Evolutionary conservation across 2,797 vertebrate species (phyloP), one percentile per base, ranked within the genome.

Genomic region (Acropternis orthonyx): DNA sequence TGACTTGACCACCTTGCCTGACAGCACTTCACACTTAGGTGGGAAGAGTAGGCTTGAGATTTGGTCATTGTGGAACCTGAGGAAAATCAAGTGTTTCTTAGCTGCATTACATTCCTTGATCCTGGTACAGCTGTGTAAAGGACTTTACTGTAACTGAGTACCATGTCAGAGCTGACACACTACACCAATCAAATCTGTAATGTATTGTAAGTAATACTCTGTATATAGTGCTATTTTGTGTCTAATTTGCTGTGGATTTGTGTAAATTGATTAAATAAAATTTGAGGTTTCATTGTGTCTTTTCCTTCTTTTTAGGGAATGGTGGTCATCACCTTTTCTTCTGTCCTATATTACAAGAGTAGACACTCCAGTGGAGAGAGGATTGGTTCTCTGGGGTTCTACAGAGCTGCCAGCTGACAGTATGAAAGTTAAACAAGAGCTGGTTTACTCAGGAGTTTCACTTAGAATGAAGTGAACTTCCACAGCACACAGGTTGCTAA

Each of bases 221-320:
- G 97, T 98, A 97, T 51, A 97, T 97, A 97, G 91, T 93, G 93
- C 93, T 96, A 67, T 95, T 97, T 97, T 97, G 94, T 91, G 92
- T 96, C 95, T 96, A 92, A 95, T 59, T 86, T 95, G 93, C 94
- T 96, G 95, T 97, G 96, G 96, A 95, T 84, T 96, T 95, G 92
- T 96, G 96, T 96, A 96, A 95, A 97, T 96, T 95, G 96, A 96
- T 95, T 81, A 97, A 97, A 97, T 97, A 97, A 97, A 97, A 96
- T 84, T 66, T 95, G 83, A 94, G 68, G 80, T 97, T 97, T 97
- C 92, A 77, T 16, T 73, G 26, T 52, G 58, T 46, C 75, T 88
- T 88, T 78, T 93, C 44, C 56, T 79, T 48, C 32, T 69, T 75
- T 61, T 51, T 37, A 78, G 32, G 5, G 28, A 68, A 56, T 4